Evolutionary conservation across 2,113 vertebrate species (phyloP), one percentile per base, ranked within the genome.

Genomic region (Engraulis encrasicolus): DNA sequence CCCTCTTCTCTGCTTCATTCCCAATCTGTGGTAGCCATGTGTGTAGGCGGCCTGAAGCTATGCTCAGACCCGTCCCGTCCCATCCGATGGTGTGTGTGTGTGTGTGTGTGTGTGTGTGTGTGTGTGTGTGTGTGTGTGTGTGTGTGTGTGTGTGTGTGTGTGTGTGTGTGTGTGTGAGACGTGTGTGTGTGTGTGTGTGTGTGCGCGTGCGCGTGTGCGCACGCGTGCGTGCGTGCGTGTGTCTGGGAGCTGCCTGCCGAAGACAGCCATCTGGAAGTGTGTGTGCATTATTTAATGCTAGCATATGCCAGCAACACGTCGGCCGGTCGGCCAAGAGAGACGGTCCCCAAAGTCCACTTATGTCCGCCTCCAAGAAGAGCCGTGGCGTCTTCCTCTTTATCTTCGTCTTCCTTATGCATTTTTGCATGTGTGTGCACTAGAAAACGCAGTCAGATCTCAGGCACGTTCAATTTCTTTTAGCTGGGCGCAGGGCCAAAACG

Each of bases 271-370:
- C 91, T 93, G 92, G 87, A 88, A 79, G 19, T 82, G 23, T 93
- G 19, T 82, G 23, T 93, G 85, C 92, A 94, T 94, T 93, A 93
- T 94, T 94, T 87, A 94, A 90, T 19, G 82, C 81, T 86, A 34
- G 86, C 92, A 90, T 93, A 93, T 93, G 92, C 79, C 52, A 79
- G 83, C 87, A 87, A 90, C 92, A 93, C 92, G 92, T 78, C 52
- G 78, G 83, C 87, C 86, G 89, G 86, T 87, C 85, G 88, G 82
- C 89, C 79, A 61, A 77, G 31, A 6, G 34, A 6, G 9, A 23
- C 14, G 15, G 66, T 34, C 66, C 31, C 66, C 5, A 34, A 2
- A 15, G 66, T 74, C 66, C 66, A 74, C 27, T 36, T 74, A 74
- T 74, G 27, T 17, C 1, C n/a, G n/a, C n/a, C n/a, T n/a, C n/a